phyloP scores from a whole-genome alignment of 2,113 vertebrate species.

The Cheilinus undulatus region DNA sequence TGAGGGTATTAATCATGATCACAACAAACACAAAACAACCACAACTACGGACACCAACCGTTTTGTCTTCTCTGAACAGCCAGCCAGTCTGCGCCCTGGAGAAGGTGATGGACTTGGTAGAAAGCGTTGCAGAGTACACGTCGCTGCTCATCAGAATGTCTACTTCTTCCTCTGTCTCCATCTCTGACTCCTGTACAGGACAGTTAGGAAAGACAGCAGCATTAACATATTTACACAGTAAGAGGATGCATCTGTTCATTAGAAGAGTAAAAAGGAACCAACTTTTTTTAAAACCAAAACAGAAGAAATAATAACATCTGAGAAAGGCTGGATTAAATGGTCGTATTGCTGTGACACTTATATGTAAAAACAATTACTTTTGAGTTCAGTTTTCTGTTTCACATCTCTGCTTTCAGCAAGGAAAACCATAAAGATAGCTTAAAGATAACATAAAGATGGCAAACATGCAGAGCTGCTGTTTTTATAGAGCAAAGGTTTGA shows the following conservation, averaged over 20 bases:
- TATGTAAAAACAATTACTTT: too few species aligned
- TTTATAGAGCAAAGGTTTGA: too few species aligned
- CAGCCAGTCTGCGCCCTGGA: slow-evolving; percentile 95
- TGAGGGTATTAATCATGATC: background rate
- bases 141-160: slow-evolving; percentile 99
- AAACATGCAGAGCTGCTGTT: too few species aligned
- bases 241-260: too few species aligned
- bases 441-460: too few species aligned
- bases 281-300: background rate
- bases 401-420: too few species aligned
- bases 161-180: slow-evolving; percentile 99
- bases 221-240: background rate
- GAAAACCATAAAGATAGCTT: too few species aligned
- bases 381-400: too few species aligned
- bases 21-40: background rate
- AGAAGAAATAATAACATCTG: background rate
- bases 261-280: too few species aligned
- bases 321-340: too few species aligned
- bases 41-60: slow-evolving; percentile 81
- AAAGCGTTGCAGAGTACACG: slow-evolving; percentile 97
- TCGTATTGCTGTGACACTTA: too few species aligned
- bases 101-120: slow-evolving; percentile 98
- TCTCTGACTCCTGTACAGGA: slow-evolving; percentile 91
- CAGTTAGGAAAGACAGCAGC: background rate
- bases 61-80: slow-evolving; percentile 99